Base-by-base conservation (phyloP, 2,113 vertebrate genomes). In the Seriola quinqueradiata region DNA sequence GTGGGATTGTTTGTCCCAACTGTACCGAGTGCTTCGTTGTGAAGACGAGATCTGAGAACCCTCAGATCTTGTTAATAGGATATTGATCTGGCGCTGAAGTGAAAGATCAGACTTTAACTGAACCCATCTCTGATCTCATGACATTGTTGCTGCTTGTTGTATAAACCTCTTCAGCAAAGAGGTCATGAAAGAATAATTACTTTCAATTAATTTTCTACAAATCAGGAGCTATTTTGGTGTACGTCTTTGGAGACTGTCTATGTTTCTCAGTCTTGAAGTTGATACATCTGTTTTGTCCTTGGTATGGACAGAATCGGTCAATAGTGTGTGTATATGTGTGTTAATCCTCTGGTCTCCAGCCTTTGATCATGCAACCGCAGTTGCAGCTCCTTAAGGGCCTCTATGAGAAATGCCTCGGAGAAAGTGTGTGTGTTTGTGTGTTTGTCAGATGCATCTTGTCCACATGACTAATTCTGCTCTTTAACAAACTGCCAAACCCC, bases 271-370 rank as follows among this genome's bases (percentile, higher is more conserved):
- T 57, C 61, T 77, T 52, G 25, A 25, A 68, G 58, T 23, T 69
- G 75, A 75, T 72, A 48, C 57, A 65, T 81, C 9, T 21, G 8
- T 70, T 85, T 91, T 84, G 84, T 82, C 78, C 75, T 90, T 83
- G 44, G 23, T 73, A 10, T 87, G 79, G 79, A 69, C 70, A 54
- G 25, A 60, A 7, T 54, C 74, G 57, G 64, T 71, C 40, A 65
- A 14, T 21, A 34, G 70, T 67, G 42, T 79, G 58, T 59, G 28
- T 77, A 11, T 73, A 6, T 78, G 61, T 59, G 54, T 59, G 23
- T 79, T 65, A 80, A 82, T 84, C 78, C 63, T 79, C 40, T 84
- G 77, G 81, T 89, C 69, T 81, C 50, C 38, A 63, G 61, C 60
- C 75, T 89, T 75, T 86, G 76, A 85, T 87, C 66, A 67, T 59